Base-by-base conservation (phyloP, 2,888 invertebrate genomes). In the Hydropsyche betteni region DNA sequence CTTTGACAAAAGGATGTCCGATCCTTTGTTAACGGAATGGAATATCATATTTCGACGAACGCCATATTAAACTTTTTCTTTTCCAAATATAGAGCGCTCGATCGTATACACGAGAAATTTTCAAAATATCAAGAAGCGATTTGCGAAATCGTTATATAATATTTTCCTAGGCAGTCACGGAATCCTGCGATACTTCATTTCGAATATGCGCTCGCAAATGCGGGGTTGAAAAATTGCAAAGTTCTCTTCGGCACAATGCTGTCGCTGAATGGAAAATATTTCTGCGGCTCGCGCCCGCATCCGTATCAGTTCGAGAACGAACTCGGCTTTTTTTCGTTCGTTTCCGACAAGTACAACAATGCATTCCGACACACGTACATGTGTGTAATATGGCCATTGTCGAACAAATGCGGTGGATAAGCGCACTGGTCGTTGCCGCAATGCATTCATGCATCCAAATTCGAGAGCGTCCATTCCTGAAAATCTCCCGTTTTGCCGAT, bases 231-330 rank as follows among this genome's bases (percentile, higher is more conserved):
- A 69, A 50, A 69, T 69, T 69, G 69, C 69, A 58, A 58, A 24
- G 14, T 58, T 58, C 58, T 24, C 58, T 4, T 8, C 14, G 12
- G 36, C 36, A 64, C 64, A 64, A 64, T 64, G 64, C 52, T 10
- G 51, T 12, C 53, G 34, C 34, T 70, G 70, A 70, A 70, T 70
- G 24, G 53, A n/a, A 70, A 70, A 70, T 70, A 70, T 70, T 70
- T 70, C 70, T 52, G 36, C 51, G 12, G 52, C 69, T 38, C 36
- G 24, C 24, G 52, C 16, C 51, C 69, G n/a, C 70, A 53, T 70
- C 36, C 70, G 33, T 70, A 70, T 70, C 70, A 34, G 64, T 64
- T 64, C 64, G 64, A 36, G 34, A 64, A 34, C 64, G 36, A 64
- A 34, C 5, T 34, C 16, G 24, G 34, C 6, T 69, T 12, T 10